Evolutionary conservation across 2,888 invertebrate species (phyloP).

Genomic region (Buathra laborator): DNA sequence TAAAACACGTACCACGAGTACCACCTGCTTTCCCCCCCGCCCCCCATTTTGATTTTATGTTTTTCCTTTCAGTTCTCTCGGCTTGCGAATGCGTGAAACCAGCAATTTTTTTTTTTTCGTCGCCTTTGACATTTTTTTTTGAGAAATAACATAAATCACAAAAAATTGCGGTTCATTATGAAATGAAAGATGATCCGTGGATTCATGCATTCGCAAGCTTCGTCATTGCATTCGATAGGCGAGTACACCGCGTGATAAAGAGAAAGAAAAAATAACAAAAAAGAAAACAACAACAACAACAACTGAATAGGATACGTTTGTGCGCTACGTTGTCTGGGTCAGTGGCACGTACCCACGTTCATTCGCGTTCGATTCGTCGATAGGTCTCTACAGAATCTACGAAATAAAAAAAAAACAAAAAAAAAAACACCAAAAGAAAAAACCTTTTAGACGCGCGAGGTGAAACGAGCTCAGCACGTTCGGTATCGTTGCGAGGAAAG

Average conservation of each 20-base stretch:
- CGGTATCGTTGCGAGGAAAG: constrained; percentile 34
- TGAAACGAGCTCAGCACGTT: constrained; percentile 35
- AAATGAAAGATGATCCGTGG: not conserved
- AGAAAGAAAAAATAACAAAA: constrained; percentile 23
- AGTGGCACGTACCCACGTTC: constrained; percentile 72
- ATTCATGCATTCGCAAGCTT: constrained; percentile 63
- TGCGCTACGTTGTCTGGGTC: constrained; percentile 67
- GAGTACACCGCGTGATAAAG: constrained; percentile 59
- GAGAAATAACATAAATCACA: not conserved
- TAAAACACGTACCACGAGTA: constrained; percentile 65
- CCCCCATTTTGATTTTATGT: constrained; percentile 69
- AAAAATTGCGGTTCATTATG: not conserved
- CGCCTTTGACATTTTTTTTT: constrained; percentile 26
- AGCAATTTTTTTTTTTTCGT: constrained; percentile 58
- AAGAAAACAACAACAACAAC: constrained; percentile 35
- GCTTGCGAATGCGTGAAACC: constrained; percentile 60
- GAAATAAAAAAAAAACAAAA: constrained; percentile 1
- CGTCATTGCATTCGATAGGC: constrained; percentile 69
- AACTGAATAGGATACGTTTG: constrained; percentile 54
- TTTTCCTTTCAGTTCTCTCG: constrained; percentile 70
- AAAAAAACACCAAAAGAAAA: not conserved
- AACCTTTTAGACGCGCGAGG: constrained; percentile 8
- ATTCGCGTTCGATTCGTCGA: constrained; percentile 37
- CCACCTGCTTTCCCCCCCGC: constrained; percentile 64
- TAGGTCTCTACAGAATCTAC: constrained; percentile 1